A percentile compares a stretch with the other conserved stretches of the same genome.
Conservation (phyloP, 1,140 invertebrate genomes). For the Drosophila kikkawai region DNA sequence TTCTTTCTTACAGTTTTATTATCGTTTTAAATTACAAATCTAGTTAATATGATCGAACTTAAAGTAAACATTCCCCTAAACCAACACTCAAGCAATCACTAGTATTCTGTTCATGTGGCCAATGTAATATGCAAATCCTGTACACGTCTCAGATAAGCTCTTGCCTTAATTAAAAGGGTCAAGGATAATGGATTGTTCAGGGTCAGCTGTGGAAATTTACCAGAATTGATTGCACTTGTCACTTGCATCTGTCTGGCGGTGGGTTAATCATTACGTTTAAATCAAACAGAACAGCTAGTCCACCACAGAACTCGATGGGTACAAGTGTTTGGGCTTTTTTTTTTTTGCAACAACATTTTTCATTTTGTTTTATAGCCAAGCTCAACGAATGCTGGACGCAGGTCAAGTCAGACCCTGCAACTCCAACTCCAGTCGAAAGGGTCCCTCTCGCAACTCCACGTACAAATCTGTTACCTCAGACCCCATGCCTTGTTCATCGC, state of each 20-base stretch:
- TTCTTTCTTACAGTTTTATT: background rate
- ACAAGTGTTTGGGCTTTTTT: constrained; percentile 43
- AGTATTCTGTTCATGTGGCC: constrained; percentile 34
- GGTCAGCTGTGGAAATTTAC: constrained; percentile 57
- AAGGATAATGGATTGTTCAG: constrained; percentile 58
- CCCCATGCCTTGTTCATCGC: constrained; percentile 41
- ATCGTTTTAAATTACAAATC: background rate
- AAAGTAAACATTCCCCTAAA: constrained; percentile 31
- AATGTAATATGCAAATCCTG: constrained; percentile 49
- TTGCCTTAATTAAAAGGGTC: constrained; percentile 44
- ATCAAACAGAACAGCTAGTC: constrained; percentile 62
- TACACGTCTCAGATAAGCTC: constrained; percentile 29
- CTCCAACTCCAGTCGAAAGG: constrained; percentile 19
- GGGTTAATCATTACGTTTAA: constrained; percentile 81
- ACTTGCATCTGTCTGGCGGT: constrained; percentile 23
- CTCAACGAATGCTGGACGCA: constrained; percentile 46
- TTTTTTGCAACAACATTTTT: constrained; percentile 77
- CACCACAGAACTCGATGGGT: constrained; percentile 27
- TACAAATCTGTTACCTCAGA: constrained; percentile 44
- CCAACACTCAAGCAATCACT: background rate
- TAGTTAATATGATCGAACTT: background rate
- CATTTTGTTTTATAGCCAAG: constrained; percentile 75
- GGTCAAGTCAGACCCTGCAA: constrained; percentile 61
- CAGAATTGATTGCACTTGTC: constrained; percentile 65
- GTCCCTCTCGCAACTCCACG: constrained; percentile 49